These are phyloP conservation scores for Kryptolebias ocellatus DNA, from an alignment of 2,797 vertebrate genomes.

Conservation along the genomic window DNA sequence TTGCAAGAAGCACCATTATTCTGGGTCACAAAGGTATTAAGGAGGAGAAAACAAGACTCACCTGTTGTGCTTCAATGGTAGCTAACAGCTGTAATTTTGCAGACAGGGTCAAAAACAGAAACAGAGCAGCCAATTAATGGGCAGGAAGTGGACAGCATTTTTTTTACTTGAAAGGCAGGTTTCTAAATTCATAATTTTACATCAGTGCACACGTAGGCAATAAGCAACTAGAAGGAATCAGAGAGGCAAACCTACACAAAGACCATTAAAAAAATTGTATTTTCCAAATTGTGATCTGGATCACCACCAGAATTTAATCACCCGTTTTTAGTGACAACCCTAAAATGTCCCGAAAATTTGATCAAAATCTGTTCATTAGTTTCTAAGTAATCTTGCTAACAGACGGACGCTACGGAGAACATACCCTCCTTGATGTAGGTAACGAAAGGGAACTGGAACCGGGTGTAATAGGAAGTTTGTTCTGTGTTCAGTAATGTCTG, in stretches of 20 bases:
- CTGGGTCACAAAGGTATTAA: too few species aligned
- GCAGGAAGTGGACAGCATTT: constrained; percentile 29
- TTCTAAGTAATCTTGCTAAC: too few species aligned
- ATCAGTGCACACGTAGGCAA: neutral
- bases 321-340: too few species aligned
- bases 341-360: too few species aligned
- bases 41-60: constrained; percentile 15
- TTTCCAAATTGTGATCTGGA: too few species aligned
- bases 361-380: too few species aligned
- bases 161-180: constrained; percentile 7
- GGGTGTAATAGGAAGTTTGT: constrained; percentile 6
- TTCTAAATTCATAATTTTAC: constrained; percentile 3
- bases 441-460: neutral
- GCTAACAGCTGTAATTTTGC: constrained; percentile 39
- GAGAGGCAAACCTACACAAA: too few species aligned
- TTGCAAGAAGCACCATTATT: too few species aligned
- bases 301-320: too few species aligned
- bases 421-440: too few species aligned
- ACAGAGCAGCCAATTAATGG: constrained; percentile 4
- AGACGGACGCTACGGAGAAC: too few species aligned
- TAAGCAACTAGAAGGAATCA: neutral
- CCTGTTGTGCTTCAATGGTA: constrained; percentile 14
- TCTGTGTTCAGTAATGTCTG: constrained; percentile 7
- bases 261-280: too few species aligned
- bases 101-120: constrained; percentile 4